These are phyloP conservation scores for Eulemur macaco DNA, from an alignment of 2,113 vertebrate genomes.

Conservation along the genomic window DNA sequence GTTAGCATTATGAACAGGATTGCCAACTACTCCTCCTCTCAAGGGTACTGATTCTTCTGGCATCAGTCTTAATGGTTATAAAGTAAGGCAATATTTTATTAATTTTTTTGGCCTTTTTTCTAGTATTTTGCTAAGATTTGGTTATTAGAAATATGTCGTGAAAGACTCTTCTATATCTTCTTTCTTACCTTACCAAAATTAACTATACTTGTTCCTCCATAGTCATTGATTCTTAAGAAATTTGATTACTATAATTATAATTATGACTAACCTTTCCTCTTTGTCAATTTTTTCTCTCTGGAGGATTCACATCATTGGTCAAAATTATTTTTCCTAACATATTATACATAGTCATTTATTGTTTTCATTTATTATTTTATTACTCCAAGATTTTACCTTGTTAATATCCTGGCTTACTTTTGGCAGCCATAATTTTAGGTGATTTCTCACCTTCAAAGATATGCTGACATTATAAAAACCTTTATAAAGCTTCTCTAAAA, in stretches of 20 bases:
- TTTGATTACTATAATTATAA: neutral
- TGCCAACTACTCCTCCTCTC: neutral
- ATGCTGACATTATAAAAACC: neutral
- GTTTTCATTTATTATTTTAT: neutral
- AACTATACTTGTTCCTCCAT: neutral
- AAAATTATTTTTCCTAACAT: neutral
- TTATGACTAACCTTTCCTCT: neutral
- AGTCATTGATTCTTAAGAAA: neutral
- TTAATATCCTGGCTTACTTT: neutral
- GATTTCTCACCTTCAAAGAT: neutral
- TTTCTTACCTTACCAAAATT: neutral
- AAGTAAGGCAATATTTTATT: neutral
- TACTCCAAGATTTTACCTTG: neutral
- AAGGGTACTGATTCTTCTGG: neutral
- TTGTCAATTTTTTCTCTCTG: neutral
- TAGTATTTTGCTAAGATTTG: neutral
- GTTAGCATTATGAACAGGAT: neutral
- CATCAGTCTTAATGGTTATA: neutral
- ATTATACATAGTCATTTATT: neutral
- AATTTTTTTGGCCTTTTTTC: neutral
- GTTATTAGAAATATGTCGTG: slow-evolving; percentile 7
- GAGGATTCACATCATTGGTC: neutral
- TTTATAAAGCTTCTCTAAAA: neutral
- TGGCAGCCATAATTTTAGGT: neutral
- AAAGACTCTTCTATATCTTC: neutral